Evolutionary conservation across 1,140 invertebrate species (phyloP), one percentile per base, ranked within the genome.

Genomic region (Pseudomyrmex dendroicus): DNA sequence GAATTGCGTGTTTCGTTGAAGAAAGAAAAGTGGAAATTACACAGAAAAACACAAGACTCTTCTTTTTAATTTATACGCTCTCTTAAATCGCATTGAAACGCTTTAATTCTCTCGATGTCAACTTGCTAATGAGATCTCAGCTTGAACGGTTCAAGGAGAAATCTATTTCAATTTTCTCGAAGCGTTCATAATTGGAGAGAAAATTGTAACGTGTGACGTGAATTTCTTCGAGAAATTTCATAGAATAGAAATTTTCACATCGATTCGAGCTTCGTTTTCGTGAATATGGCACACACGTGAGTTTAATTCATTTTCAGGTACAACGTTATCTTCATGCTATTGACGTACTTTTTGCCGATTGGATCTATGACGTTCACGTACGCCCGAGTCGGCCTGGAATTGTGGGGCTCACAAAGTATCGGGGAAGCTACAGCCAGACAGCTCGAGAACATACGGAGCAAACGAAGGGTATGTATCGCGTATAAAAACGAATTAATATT

Each of bases 371-470:
- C 96, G 3, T 98, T 97, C 91, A 98, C 99, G 0, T 99, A 99
- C 92, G 96, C 97, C 0, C 95, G 97, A 67, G 97, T 99, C 22
- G 98, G 98, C 3, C 94, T 97, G 63, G 98, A 99, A 89, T 95
- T 99, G 2, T 99, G 99, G 98, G 98, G 98, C 2, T 98, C 98
- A 63, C 97, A 98, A 92, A 97, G 97, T 73, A 99, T 99, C 72
- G 99, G 98, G 0, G 99, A 99, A 95, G 97, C 97, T 85, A 98
- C 98, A 2, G 97, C 98, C 76, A 94, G 97, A 15, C 98, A 99
- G 91, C 95, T 98, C 89, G 98, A 99, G 89, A 98, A 98, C 91
- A 97, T 99, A 85, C 97, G 97, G 84, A 98, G 98, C 89, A 99
- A 99, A 95, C 95, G 98, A 93, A 95, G 98, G 96, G 98, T 99